Conservation (phyloP, 2,888 invertebrate genomes). For the Scrobipalpa atriplicella region DNA sequence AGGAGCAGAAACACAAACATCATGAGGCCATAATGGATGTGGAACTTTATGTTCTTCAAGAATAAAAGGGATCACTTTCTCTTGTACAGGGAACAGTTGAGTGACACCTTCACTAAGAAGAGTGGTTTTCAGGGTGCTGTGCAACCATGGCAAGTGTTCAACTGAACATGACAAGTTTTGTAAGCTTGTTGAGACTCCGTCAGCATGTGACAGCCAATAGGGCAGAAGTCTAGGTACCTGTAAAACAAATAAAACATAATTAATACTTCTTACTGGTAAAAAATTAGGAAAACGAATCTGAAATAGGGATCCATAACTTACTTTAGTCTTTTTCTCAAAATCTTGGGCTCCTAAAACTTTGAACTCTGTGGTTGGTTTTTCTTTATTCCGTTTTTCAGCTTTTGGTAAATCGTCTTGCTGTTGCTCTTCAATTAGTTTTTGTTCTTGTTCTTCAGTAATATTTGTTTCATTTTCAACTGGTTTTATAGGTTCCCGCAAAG, state of each 20-base stretch:
- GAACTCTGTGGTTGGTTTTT: conserved; percentile 69
- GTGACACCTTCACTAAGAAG: conserved; percentile 87
- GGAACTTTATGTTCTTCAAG: conserved; percentile 84
- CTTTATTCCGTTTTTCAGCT: conserved; percentile 32
- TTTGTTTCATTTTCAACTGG: conserved; percentile 28
- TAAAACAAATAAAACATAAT: conserved; percentile 44
- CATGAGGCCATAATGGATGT: conserved; percentile 88
- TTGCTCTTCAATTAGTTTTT: too few species aligned
- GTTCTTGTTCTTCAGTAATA: conserved; percentile 37
- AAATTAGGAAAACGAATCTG: too few species aligned
- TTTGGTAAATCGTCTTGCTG: conserved; percentile 32
- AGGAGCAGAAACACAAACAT: conserved; percentile 98
- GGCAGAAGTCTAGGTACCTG: conserved; percentile 91
- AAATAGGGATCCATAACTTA: conserved; percentile 43
- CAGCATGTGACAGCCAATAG: conserved; percentile 93
- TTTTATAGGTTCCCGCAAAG: conserved; percentile 37
- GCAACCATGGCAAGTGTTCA: conserved; percentile 84
- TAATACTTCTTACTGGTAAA: neutral
- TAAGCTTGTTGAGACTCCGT: conserved; percentile 88
- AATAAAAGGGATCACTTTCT: conserved; percentile 89
- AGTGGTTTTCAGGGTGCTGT: conserved; percentile 83
- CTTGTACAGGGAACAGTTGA: conserved; percentile 94
- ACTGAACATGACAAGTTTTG: conserved; percentile 78
- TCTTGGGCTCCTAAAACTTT: conserved; percentile 87
- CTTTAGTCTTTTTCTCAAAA: conserved; percentile 81